Evolutionary conservation across 2,797 vertebrate genomes (phyloP).

Genomic region (Sparus aurata): DNA sequence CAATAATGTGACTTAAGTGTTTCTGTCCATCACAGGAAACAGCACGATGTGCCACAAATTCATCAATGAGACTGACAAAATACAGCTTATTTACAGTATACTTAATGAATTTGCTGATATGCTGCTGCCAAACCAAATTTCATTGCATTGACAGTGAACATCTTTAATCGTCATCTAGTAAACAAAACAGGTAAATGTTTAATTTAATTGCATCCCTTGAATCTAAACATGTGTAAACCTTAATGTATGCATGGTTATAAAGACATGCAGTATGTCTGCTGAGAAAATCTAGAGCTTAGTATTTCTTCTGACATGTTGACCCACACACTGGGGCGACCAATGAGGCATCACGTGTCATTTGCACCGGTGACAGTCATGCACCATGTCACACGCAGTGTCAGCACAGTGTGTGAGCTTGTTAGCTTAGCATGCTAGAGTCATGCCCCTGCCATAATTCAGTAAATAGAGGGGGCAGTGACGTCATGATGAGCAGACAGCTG

Average conservation of each 20-base stretch:
- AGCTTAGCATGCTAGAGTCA: constrained; percentile 78
- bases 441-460: constrained; percentile 49
- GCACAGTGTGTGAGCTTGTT: constrained; percentile 54
- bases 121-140: too few species aligned
- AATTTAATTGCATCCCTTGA: not conserved
- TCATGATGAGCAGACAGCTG: constrained; percentile 44
- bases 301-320: not conserved
- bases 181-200: not conserved
- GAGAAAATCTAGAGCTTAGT: not conserved
- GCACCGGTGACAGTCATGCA: constrained; percentile 64
- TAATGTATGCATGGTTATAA: constrained; percentile 6
- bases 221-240: not conserved
- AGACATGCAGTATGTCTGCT: not conserved
- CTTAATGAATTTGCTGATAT: too few species aligned
- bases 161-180: not conserved
- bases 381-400: constrained; percentile 45
- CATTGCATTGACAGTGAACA: too few species aligned
- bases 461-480: constrained; percentile 34
- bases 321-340: constrained; percentile 9
- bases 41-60: not conserved
- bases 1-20: not conserved
- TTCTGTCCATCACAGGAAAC: not conserved
- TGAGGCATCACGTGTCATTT: constrained; percentile 28
- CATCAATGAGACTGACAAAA: not conserved
- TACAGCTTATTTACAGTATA: not conserved